Evolutionary conservation across 2,797 vertebrate genomes (phyloP).

Genomic region (Sebastes hubbsi): DNA sequence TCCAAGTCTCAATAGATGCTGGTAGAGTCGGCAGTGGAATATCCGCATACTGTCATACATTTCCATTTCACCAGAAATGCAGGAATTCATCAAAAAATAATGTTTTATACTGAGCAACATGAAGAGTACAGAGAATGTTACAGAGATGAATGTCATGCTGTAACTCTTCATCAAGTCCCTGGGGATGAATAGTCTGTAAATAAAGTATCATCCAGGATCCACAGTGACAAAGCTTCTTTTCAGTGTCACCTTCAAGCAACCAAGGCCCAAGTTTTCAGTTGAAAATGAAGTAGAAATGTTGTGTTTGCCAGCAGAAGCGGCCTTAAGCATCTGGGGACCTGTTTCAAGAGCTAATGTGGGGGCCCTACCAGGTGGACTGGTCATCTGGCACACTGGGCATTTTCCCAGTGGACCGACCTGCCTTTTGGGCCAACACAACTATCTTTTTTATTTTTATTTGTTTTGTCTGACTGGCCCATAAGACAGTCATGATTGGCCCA

Average conservation of each 20-base stretch:
- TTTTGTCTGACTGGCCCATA: too few species aligned
- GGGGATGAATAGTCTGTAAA: constrained; percentile 42
- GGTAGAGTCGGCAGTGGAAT: not conserved
- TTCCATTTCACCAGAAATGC: constrained; percentile 21
- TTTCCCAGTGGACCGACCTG: too few species aligned
- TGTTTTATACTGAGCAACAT: constrained; percentile 24
- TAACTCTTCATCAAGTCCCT: constrained; percentile 41
- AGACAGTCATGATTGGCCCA: rapidly evolving
- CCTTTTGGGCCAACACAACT: too few species aligned
- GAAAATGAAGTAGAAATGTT: constrained; percentile 30
- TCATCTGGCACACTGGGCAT: too few species aligned
- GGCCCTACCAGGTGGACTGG: not conserved
- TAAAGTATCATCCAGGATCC: constrained; percentile 49
- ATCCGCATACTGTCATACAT: constrained; percentile 1
- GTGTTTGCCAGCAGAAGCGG: not conserved
- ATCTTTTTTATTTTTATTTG: too few species aligned
- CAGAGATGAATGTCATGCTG: constrained; percentile 27
- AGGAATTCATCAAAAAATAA: constrained; percentile 27
- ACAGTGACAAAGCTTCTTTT: constrained; percentile 27
- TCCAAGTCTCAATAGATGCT: not conserved
- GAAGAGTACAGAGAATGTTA: constrained; percentile 26
- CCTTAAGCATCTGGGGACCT: not conserved
- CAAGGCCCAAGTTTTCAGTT: constrained; percentile 24
- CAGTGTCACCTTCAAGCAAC: constrained; percentile 53
- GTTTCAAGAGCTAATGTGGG: not conserved